These are phyloP conservation scores for Limnephilus lunatus DNA, from an alignment of 2,888 invertebrate genomes.

Conservation along the genomic window DNA sequence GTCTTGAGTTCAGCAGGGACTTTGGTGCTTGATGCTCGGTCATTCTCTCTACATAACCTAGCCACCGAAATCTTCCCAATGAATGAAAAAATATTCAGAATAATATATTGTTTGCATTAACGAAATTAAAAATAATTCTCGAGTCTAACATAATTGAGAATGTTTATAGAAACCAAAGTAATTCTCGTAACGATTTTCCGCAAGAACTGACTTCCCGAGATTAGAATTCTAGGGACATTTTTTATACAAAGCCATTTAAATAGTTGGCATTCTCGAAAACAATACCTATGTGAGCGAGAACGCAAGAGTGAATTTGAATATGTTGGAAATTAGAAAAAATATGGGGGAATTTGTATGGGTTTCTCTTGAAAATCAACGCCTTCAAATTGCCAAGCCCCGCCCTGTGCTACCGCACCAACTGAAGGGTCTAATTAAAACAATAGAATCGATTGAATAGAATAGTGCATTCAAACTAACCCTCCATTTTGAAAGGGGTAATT, in stretches of 20 bases:
- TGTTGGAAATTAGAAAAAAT: slow-evolving; percentile 3
- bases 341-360: slow-evolving; percentile 9
- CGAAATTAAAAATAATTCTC: neutral
- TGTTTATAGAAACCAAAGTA: neutral
- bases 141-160: neutral
- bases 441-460: slow-evolving; percentile 47
- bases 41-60: too few species aligned
- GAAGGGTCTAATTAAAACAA: slow-evolving; percentile 64
- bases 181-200: neutral
- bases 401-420: slow-evolving; percentile 55
- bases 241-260: neutral
- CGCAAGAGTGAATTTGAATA: neutral
- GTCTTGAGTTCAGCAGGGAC: too few species aligned
- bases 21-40: too few species aligned
- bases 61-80: too few species aligned
- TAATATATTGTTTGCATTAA: too few species aligned
- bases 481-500: neutral
- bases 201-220: neutral
- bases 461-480: slow-evolving; percentile 2
- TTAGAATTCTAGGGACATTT: neutral
- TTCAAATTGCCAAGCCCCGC: slow-evolving; percentile 58
- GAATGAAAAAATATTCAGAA: too few species aligned
- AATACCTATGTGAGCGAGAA: neutral
- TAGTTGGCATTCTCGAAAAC: neutral
- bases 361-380: slow-evolving; percentile 46